Percentiles rank a stretch among this genome's conserved stretches.
Evolutionary conservation across 2,888 invertebrate species (phyloP).

Genomic region (Abscondita cerata): DNA sequence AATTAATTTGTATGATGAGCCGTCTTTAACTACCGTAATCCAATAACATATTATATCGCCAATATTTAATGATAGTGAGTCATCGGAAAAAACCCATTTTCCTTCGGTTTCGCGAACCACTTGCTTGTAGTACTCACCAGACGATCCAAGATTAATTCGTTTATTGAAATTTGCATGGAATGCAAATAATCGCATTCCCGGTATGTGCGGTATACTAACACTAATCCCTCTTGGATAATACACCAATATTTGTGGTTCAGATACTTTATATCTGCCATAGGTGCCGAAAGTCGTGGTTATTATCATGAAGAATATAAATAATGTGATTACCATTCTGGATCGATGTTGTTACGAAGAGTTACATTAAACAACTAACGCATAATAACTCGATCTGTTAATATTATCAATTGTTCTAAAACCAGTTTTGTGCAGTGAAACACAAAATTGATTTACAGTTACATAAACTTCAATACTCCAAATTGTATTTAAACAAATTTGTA

Average conservation of each 20-base stretch:
- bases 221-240: conserved; percentile 53
- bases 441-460: too few species aligned
- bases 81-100: conserved; percentile 51
- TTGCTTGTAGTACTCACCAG: background rate
- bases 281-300: too few species aligned
- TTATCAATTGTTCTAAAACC: too few species aligned
- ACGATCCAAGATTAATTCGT: background rate
- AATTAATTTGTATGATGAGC: conserved; percentile 47
- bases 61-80: conserved; percentile 38
- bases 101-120: background rate
- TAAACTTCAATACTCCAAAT: too few species aligned
- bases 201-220: conserved; percentile 56
- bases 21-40: conserved; percentile 51
- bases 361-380: too few species aligned
- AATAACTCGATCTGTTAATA: too few species aligned
- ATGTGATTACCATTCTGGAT: too few species aligned
- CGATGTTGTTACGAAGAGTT: too few species aligned
- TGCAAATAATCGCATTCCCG: conserved; percentile 40
- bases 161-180: conserved; percentile 5
- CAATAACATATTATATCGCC: conserved; percentile 55
- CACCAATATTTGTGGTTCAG: conserved; percentile 51
- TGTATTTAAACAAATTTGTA: too few species aligned
- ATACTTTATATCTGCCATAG: conserved; percentile 39
- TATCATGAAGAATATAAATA: too few species aligned
- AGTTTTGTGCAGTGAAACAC: too few species aligned